These are phyloP conservation scores for Apodemia zela DNA, from an alignment of 2,888 invertebrate genomes.

Conservation along the genomic window DNA sequence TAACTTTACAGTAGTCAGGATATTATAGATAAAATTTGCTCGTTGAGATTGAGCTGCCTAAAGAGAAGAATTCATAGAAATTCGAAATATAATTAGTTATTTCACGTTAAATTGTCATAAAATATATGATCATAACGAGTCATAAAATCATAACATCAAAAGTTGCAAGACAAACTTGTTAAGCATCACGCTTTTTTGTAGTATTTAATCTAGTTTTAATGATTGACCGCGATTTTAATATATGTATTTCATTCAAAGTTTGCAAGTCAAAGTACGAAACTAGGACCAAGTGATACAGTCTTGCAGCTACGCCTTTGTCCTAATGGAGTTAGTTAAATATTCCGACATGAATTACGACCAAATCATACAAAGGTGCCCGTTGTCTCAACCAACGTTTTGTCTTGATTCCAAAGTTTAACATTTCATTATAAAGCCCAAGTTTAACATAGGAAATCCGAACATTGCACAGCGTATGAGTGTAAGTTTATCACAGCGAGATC, in stretches of 20 bases:
- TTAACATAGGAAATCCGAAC: background rate
- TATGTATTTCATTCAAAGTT: slow-evolving; percentile 36
- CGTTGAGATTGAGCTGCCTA: no score
- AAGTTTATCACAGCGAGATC: no score
- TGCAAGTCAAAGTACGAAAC: slow-evolving; percentile 40
- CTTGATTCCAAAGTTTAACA: background rate
- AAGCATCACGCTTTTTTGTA: background rate
- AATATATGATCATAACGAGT: no score
- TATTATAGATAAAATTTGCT: no score
- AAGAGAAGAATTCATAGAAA: no score
- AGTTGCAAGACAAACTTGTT: background rate
- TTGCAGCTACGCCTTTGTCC: slow-evolving; percentile 33
- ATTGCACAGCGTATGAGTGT: background rate
- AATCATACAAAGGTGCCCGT: slow-evolving; percentile 19
- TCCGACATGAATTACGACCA: slow-evolving; percentile 21
- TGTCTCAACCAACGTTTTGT: background rate
- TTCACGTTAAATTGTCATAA: no score
- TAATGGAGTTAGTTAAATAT: slow-evolving; percentile 25
- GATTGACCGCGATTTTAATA: slow-evolving; percentile 29
- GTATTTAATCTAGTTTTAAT: slow-evolving; percentile 22
- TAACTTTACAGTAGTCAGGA: no score
- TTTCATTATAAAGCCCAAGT: background rate
- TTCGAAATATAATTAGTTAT: no score
- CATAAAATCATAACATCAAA: no score
- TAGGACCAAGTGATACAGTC: slow-evolving; percentile 35